phyloP scores from a whole-genome alignment of 2,888 invertebrate genomes.

The Noctua janthe region DNA sequence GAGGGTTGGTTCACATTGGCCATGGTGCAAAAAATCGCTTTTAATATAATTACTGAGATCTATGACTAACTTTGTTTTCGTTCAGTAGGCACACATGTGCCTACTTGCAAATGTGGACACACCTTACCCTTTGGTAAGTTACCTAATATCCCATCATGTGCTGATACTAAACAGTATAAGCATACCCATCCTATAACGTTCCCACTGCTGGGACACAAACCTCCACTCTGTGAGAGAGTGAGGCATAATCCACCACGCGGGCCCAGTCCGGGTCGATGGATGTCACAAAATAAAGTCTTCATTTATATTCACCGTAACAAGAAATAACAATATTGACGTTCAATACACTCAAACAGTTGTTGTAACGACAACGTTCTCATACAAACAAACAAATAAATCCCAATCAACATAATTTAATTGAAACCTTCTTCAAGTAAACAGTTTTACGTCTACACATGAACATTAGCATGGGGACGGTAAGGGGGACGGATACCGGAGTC shows the following conservation, averaged over 20 bases:
- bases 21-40: neutral
- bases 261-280: neutral
- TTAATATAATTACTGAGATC: too few relatives aligned
- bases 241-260: neutral
- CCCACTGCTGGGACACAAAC: neutral
- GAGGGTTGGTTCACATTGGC: neutral
- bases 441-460: slow-evolving; percentile 32
- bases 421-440: slow-evolving; percentile 16
- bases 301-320: neutral
- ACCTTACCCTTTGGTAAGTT: neutral
- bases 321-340: neutral
- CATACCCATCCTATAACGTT: neutral
- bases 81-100: neutral
- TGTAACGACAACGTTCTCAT: neutral
- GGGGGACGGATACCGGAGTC: slow-evolving; percentile 40
- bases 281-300: neutral
- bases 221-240: neutral
- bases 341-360: neutral
- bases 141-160: neutral
- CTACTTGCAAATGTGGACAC: neutral
- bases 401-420: slow-evolving; percentile 23
- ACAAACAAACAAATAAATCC: slow-evolving; percentile 16
- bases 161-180: too few relatives aligned
- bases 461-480: slow-evolving; percentile 9
- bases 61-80: neutral